Base-by-base conservation (phyloP, 2,797 vertebrate genomes). In the Emys orbicularis region DNA sequence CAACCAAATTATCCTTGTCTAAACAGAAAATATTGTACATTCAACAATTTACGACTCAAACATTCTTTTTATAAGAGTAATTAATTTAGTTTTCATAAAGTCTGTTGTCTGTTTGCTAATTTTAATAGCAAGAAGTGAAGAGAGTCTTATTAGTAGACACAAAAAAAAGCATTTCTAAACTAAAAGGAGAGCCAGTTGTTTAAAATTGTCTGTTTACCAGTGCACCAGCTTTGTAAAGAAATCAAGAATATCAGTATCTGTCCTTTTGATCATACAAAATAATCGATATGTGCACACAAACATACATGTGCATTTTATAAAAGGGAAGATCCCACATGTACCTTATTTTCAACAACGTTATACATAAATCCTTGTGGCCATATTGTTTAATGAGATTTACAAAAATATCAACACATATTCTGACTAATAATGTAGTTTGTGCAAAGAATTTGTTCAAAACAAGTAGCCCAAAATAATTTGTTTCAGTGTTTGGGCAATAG, bases 61-160 rank as follows among this genome's bases (percentile, higher is more conserved):
- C 74, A 49, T 19, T 49, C 25, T 90, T 89, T 90, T n/a, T 83
- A 94, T 34, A 68, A 93, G 89, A 94, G 19, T 27, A 84, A 79
- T 81, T 86, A 11, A 41, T 53, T 81, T 83, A 37, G 59, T 65
- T 5, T 11, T 84, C 29, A 41, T 84, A 0, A 87, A 86, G 65
- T 52, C 65, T 74, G 21, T 49, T 49, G 31, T 27, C 81, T 87
- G 2, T 56, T 91, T 82, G 25, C 29, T 86, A 79, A 74, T 34
- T n/a, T 82, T 65, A 92, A n/a, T 68, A 93, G n/a, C 50, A 31
- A 12, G 54, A 18, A 57, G 12, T 79, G 37, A 61, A 87, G n/a
- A 31, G 47, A 29, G 0, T 0, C 84, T 88, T 94, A 4, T 81
- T 96, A 92, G 18, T 68, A 87, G 83, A 44, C 8, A 87, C 19